Conservation (phyloP, 2,113 vertebrate species). For the Strix aluco region DNA sequence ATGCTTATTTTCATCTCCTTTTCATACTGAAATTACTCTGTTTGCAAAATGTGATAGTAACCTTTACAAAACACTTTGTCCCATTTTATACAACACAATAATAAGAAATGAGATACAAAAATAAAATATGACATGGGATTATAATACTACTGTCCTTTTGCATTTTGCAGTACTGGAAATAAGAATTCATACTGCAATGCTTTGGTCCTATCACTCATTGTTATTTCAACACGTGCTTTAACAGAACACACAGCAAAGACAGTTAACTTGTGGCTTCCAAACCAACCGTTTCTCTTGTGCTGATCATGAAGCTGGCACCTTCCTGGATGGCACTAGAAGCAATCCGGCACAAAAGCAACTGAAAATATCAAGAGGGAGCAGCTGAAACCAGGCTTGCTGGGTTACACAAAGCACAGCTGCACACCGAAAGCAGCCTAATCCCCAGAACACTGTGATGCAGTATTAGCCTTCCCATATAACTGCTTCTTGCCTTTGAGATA, state of each 20-base stretch:
- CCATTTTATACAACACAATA: not conserved
- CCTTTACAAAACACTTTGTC: not conserved
- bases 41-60: not conserved
- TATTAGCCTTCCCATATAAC: not conserved
- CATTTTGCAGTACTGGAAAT: not conserved
- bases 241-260: not conserved
- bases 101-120: not conserved
- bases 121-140: not conserved
- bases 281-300: not conserved
- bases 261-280: not conserved
- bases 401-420: not conserved
- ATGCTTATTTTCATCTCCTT: not conserved
- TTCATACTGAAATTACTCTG: not conserved
- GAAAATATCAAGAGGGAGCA: not conserved
- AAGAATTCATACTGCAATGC: not conserved
- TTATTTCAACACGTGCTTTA: not conserved
- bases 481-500: not conserved
- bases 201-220: not conserved
- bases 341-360: not conserved
- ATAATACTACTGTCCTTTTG: not conserved
- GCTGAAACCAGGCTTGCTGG: not conserved
- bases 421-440: accelerated
- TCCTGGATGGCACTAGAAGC: not conserved
- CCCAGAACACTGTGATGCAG: not conserved
- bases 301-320: not conserved